These are phyloP conservation scores for Coleophora flavipennella DNA, from an alignment of 2,888 invertebrate genomes.

Conservation along the genomic window DNA sequence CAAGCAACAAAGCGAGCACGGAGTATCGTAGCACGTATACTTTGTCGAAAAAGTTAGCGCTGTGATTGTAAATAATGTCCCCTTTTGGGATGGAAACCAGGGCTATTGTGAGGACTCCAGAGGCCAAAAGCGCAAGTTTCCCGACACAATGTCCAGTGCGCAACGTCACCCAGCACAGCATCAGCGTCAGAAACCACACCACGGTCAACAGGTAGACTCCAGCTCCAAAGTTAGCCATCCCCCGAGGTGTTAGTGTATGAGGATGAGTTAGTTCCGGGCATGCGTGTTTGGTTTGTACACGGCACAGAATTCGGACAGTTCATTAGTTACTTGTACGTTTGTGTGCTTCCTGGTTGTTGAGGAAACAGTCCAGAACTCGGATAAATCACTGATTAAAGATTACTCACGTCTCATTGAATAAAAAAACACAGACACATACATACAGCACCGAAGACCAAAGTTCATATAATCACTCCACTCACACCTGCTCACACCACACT, in stretches of 20 bases:
- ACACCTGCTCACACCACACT: no score
- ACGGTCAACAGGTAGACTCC: conserved; percentile 77
- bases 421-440: no score
- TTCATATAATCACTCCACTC: no score
- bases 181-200: conserved; percentile 75
- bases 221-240: conserved; percentile 71
- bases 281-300: conserved; percentile 23
- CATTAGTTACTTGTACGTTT: no score
- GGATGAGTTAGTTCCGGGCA: conserved; percentile 15
- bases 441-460: no score
- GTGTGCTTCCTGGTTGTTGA: no score
- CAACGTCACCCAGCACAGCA: conserved; percentile 76
- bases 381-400: no score
- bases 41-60: conserved; percentile 65
- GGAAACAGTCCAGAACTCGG: no score
- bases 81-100: conserved; percentile 74
- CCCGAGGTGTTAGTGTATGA: conserved; percentile 11
- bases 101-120: conserved; percentile 70
- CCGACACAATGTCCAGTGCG: conserved; percentile 78
- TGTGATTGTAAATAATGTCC: conserved; percentile 32
- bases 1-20: conserved; percentile 35
- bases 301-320: no score
- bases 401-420: no score
- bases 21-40: conserved; percentile 42
- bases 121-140: conserved; percentile 69